phyloP scores from a whole-genome alignment of 2,113 vertebrate genomes.

The Vanacampus margaritifer region DNA sequence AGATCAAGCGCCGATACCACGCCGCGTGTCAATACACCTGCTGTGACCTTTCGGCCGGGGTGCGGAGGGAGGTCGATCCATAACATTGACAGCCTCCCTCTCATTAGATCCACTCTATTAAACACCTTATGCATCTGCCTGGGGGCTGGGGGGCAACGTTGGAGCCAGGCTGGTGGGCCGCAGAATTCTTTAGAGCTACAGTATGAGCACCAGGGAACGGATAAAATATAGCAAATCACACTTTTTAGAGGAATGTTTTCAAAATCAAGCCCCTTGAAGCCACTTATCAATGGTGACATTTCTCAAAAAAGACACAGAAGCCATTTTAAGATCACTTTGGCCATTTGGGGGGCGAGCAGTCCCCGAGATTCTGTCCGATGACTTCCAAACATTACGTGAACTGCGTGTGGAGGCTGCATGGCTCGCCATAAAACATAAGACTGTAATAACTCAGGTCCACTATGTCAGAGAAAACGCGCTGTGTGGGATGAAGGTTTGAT shows the following conservation, averaged over 20 bases:
- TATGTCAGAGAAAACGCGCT: background rate
- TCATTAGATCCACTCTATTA: constrained; percentile 70
- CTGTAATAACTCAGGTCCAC: background rate
- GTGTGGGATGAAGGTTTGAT: background rate
- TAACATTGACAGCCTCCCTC: constrained; percentile 46
- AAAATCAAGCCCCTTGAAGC: background rate
- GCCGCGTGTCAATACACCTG: constrained; percentile 50
- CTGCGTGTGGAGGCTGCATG: background rate
- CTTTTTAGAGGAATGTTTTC: background rate
- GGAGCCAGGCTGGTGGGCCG: constrained; percentile 34
- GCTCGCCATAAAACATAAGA: background rate
- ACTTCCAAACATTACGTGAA: background rate
- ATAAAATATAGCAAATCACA: background rate
- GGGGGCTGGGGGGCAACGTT: constrained; percentile 35
- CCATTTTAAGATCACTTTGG: background rate
- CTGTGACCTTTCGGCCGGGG: constrained; percentile 54
- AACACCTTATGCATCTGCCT: constrained; percentile 60
- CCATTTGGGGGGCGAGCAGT: no score
- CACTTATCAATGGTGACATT: background rate
- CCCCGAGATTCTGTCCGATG: background rate
- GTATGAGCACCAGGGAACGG: background rate
- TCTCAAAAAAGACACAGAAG: background rate
- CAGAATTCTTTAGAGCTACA: constrained; percentile 4
- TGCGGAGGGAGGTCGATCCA: constrained; percentile 46
- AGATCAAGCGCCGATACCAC: constrained; percentile 54